phyloP scores from a whole-genome alignment of 1,140 invertebrate genomes.

The Brachystomella parvula region DNA sequence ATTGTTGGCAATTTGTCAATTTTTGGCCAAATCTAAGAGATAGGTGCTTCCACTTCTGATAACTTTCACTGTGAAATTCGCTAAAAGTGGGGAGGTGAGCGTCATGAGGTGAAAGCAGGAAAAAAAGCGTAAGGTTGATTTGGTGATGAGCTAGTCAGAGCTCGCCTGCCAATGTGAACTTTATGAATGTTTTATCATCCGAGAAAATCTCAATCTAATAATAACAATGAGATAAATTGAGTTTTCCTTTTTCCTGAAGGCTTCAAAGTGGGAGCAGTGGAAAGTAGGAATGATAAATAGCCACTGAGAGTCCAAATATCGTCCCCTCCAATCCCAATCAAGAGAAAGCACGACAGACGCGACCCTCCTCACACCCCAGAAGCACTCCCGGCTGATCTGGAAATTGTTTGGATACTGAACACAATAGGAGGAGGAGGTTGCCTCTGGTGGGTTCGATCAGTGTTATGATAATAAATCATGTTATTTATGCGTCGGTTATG shows the following conservation, averaged over 20 bases:
- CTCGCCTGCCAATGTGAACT: too few relatives aligned
- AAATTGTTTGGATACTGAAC: neutral
- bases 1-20: too few relatives aligned
- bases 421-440: neutral
- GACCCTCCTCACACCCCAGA: neutral
- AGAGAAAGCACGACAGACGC: constrained; percentile 5
- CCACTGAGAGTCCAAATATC: constrained; percentile 20
- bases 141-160: too few relatives aligned
- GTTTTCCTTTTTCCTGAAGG: neutral
- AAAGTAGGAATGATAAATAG: constrained; percentile 25
- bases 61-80: too few relatives aligned
- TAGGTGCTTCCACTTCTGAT: too few relatives aligned
- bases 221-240: constrained; percentile 6
- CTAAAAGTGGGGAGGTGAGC: too few relatives aligned
- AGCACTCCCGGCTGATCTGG: constrained; percentile 11
- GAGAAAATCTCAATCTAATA: constrained; percentile 3
- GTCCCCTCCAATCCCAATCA: constrained; percentile 23
- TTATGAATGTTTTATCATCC: neutral
- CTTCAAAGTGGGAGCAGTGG: neutral
- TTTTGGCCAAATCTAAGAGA: too few relatives aligned
- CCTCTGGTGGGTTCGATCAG: constrained; percentile 3
- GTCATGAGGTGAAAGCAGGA: too few relatives aligned
- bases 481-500: neutral
- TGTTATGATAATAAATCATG: constrained; percentile 36
- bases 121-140: too few relatives aligned